Percentiles rank a stretch among this genome's conserved stretches.
phyloP scores from a whole-genome alignment of 2,888 invertebrate genomes.

The Ochropleura leucogaster region DNA sequence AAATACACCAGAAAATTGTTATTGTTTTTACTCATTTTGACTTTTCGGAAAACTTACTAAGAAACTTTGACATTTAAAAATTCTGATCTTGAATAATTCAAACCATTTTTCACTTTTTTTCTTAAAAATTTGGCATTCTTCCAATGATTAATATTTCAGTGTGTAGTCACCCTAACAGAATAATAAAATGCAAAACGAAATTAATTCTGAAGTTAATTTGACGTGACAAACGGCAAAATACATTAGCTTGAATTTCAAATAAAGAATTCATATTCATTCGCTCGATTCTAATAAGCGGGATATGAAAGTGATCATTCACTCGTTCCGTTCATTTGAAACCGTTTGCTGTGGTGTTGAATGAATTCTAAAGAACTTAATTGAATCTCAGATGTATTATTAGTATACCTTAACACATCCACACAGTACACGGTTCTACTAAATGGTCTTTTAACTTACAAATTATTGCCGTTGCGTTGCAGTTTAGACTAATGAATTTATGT shows the following conservation, averaged over 20 bases:
- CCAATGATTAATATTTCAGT: slow-evolving; percentile 9
- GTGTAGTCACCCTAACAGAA: slow-evolving; percentile 34
- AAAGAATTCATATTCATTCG: slow-evolving; percentile 66
- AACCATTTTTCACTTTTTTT: slow-evolving; percentile 22
- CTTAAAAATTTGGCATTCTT: slow-evolving; percentile 10
- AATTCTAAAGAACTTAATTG: slow-evolving; percentile 60
- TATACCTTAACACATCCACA: neutral
- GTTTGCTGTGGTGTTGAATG: slow-evolving; percentile 53
- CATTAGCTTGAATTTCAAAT: slow-evolving; percentile 60
- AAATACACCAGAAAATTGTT: neutral
- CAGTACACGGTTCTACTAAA: slow-evolving; percentile 33
- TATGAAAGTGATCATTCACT: slow-evolving; percentile 68
- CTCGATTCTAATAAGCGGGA: slow-evolving; percentile 63
- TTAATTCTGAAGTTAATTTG: slow-evolving; percentile 59
- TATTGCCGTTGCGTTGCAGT: slow-evolving; percentile 18
- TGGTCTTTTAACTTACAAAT: slow-evolving; percentile 41
- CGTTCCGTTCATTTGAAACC: slow-evolving; percentile 63
- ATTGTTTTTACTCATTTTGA: too few species aligned
- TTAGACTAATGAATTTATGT: slow-evolving; percentile 37
- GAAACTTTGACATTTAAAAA: slow-evolving; percentile 10
- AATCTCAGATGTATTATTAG: slow-evolving; percentile 39
- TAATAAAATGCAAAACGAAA: slow-evolving; percentile 51
- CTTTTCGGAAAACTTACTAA: neutral
- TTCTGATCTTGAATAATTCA: slow-evolving; percentile 25
- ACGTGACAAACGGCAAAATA: slow-evolving; percentile 53